Base-by-base conservation (phyloP, 1,140 invertebrate species). In the Pantala flavescens region DNA sequence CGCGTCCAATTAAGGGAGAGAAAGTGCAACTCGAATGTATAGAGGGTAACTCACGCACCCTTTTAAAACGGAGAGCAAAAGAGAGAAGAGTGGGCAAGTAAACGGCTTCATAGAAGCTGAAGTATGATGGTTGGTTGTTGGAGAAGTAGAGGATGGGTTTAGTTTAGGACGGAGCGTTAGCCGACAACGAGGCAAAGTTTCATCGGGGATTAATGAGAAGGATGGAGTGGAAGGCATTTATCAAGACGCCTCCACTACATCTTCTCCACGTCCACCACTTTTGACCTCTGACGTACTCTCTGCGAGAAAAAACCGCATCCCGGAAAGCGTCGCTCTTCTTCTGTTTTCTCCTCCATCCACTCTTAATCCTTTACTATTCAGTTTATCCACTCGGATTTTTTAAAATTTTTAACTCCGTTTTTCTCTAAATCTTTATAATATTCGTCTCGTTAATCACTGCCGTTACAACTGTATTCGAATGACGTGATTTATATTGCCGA, bases 181-280 rank as follows among this genome's bases (percentile, higher is more conserved):
- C 28, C 49, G 49, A 63, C 49, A 63, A 63, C 49, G 49, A 63
- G 49, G 49, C 49, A 63, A 63, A 63, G 49, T 63, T 63, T 63
- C 49, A 21, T 63, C 49, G n/a, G 49, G 49, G 49, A 63, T 63
- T 63, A 63, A 63, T 63, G 49, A 63, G 49, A 12, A 12, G 12
- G 49, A 63, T 63, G 49, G 49, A 63, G 49, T 7, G 49, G 12
- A 63, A 12, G 49, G 14, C 12, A 63, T 63, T 63, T 63, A 63
- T 63, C 49, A 63, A 63, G 49, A 12, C 49, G 16, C 49, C 49
- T 21, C 49, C 49, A 19, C n/a, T 16, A 21, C 49, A 16, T 16
- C 49, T 21, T 16, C n/a, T n/a, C 49, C 49, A 19, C 49, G 12
- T 63, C 49, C n/a, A 9, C 28, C 28, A 36, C 28, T 36, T 36